Percentiles rank a stretch among this genome's conserved stretches.
Conservation (phyloP, 1,140 invertebrate species). For the Idris sp. region DNA sequence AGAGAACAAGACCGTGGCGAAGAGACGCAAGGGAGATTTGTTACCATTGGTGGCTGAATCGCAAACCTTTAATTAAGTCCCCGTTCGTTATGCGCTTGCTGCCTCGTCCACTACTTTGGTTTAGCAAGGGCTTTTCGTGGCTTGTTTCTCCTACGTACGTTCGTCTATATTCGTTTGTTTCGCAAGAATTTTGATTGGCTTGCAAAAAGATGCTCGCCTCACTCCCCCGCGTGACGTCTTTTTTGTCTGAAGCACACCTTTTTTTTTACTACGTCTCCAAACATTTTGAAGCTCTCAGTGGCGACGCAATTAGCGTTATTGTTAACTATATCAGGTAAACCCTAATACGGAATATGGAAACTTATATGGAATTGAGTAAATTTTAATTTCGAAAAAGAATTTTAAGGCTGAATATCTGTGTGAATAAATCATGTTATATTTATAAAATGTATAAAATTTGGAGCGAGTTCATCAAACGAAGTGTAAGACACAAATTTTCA, state of each 20-base stretch:
- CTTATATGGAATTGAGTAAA: too few species aligned
- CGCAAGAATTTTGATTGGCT: constrained; percentile 64
- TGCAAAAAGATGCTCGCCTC: constrained; percentile 56
- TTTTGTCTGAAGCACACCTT: constrained; percentile 34
- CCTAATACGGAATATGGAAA: too few species aligned
- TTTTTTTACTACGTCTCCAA: constrained; percentile 35
- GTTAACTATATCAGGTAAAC: constrained; percentile 54
- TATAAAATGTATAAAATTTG: too few species aligned
- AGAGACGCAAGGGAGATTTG: constrained; percentile 66
- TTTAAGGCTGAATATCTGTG: too few species aligned
- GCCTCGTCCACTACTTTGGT: constrained; percentile 42
- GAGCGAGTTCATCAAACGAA: too few species aligned
- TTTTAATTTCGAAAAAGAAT: too few species aligned
- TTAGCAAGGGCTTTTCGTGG: constrained; percentile 56
- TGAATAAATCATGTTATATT: too few species aligned
- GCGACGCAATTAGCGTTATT: constrained; percentile 64
- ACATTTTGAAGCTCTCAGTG: constrained; percentile 55
- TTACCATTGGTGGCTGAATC: constrained; percentile 64
- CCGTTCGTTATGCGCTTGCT: constrained; percentile 68
- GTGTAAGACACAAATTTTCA: too few species aligned
- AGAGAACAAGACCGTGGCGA: too few species aligned
- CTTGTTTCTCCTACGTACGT: constrained; percentile 49
- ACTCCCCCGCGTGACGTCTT: constrained; percentile 49
- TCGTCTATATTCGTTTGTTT: constrained; percentile 62
- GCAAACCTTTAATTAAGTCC: constrained; percentile 72